A percentile compares a stretch with the other conserved stretches of the same genome.
Conservation (phyloP, 2,797 vertebrate species). For the Enteromius anoplus region DNA sequence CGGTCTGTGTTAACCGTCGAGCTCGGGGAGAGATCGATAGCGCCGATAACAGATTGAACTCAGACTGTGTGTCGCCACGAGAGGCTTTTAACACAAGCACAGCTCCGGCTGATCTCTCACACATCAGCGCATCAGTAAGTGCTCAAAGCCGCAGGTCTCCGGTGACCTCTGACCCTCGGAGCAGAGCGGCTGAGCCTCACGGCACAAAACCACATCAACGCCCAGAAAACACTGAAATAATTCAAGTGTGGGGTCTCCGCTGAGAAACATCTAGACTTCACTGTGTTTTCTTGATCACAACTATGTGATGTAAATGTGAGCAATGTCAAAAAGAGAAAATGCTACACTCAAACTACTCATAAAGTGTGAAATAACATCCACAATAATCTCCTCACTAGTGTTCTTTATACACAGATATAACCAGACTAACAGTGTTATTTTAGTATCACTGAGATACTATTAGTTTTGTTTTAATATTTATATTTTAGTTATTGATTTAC, state of each 20-base stretch:
- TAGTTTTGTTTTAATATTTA: neutral
- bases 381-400: too few species aligned
- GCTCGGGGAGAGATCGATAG: conserved; percentile 12
- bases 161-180: neutral
- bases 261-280: neutral
- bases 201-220: neutral
- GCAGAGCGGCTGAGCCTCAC: neutral
- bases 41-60: neutral
- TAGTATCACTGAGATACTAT: neutral
- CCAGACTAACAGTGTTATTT: too few species aligned
- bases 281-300: neutral
- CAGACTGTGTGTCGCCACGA: neutral
- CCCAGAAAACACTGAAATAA: neutral
- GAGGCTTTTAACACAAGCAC: conserved; percentile 6
- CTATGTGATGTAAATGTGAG: neutral
- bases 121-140: neutral
- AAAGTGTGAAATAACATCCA: too few species aligned
- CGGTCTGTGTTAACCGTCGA: neutral
- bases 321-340: neutral
- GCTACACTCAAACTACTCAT: neutral
- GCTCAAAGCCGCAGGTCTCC: neutral
- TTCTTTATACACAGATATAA: too few species aligned
- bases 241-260: neutral
- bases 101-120: neutral
- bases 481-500: neutral